Evolutionary conservation across 1,140 invertebrate genomes (phyloP), one percentile per base, ranked within the genome.

Genomic region (Odontomachus brunneus): DNA sequence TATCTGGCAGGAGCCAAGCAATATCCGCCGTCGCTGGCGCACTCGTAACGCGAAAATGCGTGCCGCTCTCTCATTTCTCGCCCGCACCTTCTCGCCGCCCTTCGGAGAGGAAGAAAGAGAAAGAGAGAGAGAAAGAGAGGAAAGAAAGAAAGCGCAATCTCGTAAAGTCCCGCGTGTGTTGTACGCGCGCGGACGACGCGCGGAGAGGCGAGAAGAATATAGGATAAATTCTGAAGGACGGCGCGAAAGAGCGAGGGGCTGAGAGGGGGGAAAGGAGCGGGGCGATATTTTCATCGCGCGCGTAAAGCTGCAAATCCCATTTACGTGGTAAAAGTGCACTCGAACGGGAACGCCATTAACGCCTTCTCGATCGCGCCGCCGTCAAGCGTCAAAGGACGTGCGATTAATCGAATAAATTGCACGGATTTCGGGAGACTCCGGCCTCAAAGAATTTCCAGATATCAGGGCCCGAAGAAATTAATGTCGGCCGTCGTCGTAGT

Each of bases 31-130:
- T 65, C 29, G 48, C 71, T 26, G 22, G 26, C 60, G 24, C 65
- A 69, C 29, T 78, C 53, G 73, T 84, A 80, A 86, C 55, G 48
- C 38, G 63, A 84, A 74, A 84, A 82, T 65, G 82, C 87, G 87
- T 84, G 65, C 48, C 59, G 55, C 22, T 84, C 59, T 60, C 65
- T 67, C 38, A 53, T 82, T 76, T 69, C 69, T 60, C 66, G 12
- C 38, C 53, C n/a, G 14, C 49, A 55, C 22, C 63, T 49, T 57
- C 69, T 65, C 63, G 24, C 38, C 24, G 49, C 44, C 38, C 71
- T 85, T 74, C 67, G 65, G 51, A 65, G 33, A 9, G 38, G 3
- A 9, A 44, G 38, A 44, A 7, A 44, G 38, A 44, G 38, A 44
- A 11, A 44, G 38, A 44, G 38, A 44, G 38, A 44, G 9, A 44